A percentile compares a stretch with the other conserved stretches of the same genome.
Conservation (phyloP, 2,888 invertebrate species). For the Agrilus mali region DNA sequence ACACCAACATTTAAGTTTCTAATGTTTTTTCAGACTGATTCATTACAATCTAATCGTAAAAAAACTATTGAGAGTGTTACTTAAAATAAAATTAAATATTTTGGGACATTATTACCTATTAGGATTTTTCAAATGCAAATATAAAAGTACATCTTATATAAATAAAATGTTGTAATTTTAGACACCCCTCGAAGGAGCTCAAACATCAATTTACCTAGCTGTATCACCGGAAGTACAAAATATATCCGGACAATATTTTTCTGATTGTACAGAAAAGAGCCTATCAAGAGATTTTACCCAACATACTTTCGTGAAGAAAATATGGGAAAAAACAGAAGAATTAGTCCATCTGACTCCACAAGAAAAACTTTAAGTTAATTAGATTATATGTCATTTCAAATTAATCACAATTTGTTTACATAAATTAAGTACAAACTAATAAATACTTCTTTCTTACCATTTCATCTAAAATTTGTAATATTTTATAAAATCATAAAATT, state of each 20-base stretch:
- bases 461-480: too few species aligned
- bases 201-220: conserved; percentile 65
- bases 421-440: background rate
- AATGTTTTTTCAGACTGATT: too few species aligned
- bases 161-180: conserved; percentile 37
- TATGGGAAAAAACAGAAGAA: conserved; percentile 74
- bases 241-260: conserved; percentile 64
- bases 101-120: too few species aligned
- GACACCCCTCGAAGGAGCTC: conserved; percentile 64
- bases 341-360: conserved; percentile 54
- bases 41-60: too few species aligned
- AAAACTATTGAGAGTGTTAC: too few species aligned
- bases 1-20: too few species aligned
- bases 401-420: background rate
- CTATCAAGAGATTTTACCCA: conserved; percentile 8
- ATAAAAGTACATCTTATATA: too few species aligned
- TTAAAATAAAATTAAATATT: too few species aligned
- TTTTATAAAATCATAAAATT: too few species aligned
- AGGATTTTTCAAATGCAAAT: too few species aligned
- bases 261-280: conserved; percentile 49
- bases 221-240: conserved; percentile 58
- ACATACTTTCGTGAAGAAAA: conserved; percentile 47
- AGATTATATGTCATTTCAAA: background rate
- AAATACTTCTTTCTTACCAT: background rate
- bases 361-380: conserved; percentile 33